Percentiles rank a stretch among this genome's conserved stretches.
These are phyloP conservation scores for Ptychochromis oligacanthus DNA, from an alignment of 2,113 vertebrate genomes.

Conservation along the genomic window DNA sequence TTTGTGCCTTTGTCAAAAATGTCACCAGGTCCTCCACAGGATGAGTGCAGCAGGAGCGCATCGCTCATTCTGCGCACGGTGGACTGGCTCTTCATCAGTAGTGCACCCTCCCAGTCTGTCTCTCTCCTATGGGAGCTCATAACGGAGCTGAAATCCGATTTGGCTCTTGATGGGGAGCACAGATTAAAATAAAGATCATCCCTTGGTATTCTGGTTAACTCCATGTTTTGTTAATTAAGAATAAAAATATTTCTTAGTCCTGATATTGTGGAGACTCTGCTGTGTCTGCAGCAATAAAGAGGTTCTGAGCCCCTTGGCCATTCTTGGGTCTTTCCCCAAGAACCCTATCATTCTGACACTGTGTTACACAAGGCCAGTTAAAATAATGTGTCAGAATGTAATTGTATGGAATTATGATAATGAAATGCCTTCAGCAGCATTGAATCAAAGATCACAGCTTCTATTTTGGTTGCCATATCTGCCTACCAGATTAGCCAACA, in stretches of 20 bases:
- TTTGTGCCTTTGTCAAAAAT: neutral
- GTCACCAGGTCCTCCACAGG: neutral
- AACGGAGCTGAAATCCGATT: neutral
- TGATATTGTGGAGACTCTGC: neutral
- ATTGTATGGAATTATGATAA: conserved; percentile 45
- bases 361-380: neutral
- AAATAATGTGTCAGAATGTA: conserved; percentile 1
- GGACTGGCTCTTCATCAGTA: neutral
- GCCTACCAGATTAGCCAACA: conserved; percentile 35
- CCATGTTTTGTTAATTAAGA: neutral
- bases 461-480: conserved; percentile 26
- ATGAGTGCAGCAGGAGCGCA: neutral
- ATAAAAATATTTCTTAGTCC: neutral
- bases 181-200: neutral
- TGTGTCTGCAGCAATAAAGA: neutral
- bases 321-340: neutral
- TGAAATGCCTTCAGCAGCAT: conserved; percentile 22
- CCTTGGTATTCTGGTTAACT: neutral
- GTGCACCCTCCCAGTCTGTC: neutral
- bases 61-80: neutral
- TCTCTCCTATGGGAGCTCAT: neutral
- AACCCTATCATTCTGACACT: rapidly evolving
- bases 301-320: neutral
- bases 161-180: neutral
- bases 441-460: conserved; percentile 42